A percentile compares a stretch with the other conserved stretches of the same genome.
Conservation (phyloP, 2,113 vertebrate species). For the Plecturocebus donacophilus region DNA sequence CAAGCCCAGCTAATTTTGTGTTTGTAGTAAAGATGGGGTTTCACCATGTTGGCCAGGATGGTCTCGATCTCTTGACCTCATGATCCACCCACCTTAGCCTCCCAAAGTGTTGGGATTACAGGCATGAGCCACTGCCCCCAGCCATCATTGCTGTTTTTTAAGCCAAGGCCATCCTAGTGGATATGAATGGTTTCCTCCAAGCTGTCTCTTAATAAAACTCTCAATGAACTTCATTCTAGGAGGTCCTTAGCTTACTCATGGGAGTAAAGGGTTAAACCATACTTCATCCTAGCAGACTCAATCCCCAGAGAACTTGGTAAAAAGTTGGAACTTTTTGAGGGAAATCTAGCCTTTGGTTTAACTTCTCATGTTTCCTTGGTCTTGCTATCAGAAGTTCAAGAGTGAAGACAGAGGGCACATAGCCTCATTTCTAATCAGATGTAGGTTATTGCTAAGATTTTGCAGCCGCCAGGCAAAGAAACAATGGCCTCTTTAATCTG, state of each 20-base stretch:
- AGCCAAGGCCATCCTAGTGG: neutral
- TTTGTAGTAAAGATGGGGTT: too few species aligned
- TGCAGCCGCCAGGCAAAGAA: neutral
- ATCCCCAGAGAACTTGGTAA: neutral
- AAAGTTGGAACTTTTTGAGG: neutral
- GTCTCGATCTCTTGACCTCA: too few species aligned
- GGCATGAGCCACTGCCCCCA: too few species aligned
- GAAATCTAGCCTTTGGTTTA: neutral
- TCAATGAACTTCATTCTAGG: neutral
- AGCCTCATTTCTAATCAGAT: slow-evolving; percentile 42
- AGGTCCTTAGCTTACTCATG: neutral
- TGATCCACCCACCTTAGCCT: too few species aligned
- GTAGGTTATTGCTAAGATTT: neutral
- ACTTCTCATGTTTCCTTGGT: neutral
- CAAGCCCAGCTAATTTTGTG: too few species aligned
- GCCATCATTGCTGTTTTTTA: neutral
- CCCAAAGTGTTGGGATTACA: too few species aligned
- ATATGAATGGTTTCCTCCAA: neutral
- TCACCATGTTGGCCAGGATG: too few species aligned
- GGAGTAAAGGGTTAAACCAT: neutral
- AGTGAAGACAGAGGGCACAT: neutral
- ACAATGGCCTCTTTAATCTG: slow-evolving; percentile 52
- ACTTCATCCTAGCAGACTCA: neutral
- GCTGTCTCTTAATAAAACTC: neutral
- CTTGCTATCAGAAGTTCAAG: neutral